phyloP scores from a whole-genome alignment of 2,113 vertebrate species.

The Percopsis transmontana region DNA sequence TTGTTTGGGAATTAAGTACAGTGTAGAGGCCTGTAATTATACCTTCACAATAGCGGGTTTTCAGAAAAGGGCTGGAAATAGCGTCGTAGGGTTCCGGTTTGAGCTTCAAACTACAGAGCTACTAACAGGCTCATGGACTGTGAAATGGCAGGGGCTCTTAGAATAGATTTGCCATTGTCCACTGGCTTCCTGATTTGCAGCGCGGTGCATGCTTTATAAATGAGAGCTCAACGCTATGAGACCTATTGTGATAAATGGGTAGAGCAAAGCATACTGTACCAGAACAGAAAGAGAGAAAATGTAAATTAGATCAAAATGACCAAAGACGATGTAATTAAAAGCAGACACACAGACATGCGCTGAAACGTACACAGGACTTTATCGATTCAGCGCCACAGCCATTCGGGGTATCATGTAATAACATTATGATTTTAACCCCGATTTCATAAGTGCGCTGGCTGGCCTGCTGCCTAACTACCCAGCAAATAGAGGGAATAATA shows the following conservation, averaged over 20 bases:
- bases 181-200: constrained; percentile 69
- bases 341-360: neutral
- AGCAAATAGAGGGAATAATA: constrained; percentile 70
- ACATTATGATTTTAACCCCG: constrained; percentile 53
- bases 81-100: constrained; percentile 77
- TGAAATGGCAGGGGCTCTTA: constrained; percentile 73
- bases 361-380: constrained; percentile 21
- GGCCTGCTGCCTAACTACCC: constrained; percentile 72
- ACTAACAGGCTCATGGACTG: constrained; percentile 68
- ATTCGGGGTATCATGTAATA: constrained; percentile 57
- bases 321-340: constrained; percentile 24
- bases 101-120: constrained; percentile 71
- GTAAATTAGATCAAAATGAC: constrained; percentile 31
- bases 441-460: constrained; percentile 65
- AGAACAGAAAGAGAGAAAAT: constrained; percentile 15
- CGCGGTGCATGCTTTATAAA: constrained; percentile 60
- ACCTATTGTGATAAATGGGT: constrained; percentile 49
- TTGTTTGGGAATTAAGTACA: constrained; percentile 85
- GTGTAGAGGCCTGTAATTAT: constrained; percentile 80
- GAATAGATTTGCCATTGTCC: constrained; percentile 77
- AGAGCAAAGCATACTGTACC: constrained; percentile 27
- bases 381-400: constrained; percentile 22
- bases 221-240: constrained; percentile 40
- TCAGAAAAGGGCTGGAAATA: constrained; percentile 78
- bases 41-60: constrained; percentile 78